Evolutionary conservation across 2,113 vertebrate genomes (phyloP), one percentile per base, ranked within the genome.

Genomic region (Ciconia stormi): DNA sequence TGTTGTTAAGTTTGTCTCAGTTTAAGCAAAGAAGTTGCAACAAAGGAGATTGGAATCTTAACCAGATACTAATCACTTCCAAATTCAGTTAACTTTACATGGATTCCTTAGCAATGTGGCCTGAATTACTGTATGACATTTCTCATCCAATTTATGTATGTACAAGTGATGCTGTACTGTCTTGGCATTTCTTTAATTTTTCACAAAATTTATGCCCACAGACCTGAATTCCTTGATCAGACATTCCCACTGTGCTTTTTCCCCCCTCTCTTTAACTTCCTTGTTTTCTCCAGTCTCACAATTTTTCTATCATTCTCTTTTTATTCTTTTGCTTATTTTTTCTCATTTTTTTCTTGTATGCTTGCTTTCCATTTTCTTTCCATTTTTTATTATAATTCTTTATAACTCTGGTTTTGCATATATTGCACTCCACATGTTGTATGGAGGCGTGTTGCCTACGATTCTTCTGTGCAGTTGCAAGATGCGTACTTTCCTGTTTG

Each of bases 401-500:
- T 56, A 14, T 47, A 61, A 56, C 26, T 9, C 18, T 6, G 1
- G 58, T 80, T 86, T 84, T 59, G 25, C 1, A 8, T 23, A 3
- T 26, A 10, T 5, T 49, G 34, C 55, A 22, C 22, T 49, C 86
- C 36, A 55, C 32, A 17, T 8, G 4, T 36, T 58, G 19, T 26
- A 14, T 6, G 25, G 25, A 84, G 23, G 14, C 11, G 3, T 19
- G n/a, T 58, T 87, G 16, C 29, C 5, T 29, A 0, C 0, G 2
- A 26, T 78, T 89, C 10, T 78, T 58, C 65, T 23, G 16, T 78
- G 59, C 10, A 34, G 34, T 23, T 81, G 15, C 34, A 62, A 61
- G 47, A 32, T 47, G 10, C 21, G 2, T 42, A 8, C 17, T 79
- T 71, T 52, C 17, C 29, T 58, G 1, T 62, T 91, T 38, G 5